phyloP scores from a whole-genome alignment of 2,888 invertebrate species.

The Drosophila quinaria region DNA sequence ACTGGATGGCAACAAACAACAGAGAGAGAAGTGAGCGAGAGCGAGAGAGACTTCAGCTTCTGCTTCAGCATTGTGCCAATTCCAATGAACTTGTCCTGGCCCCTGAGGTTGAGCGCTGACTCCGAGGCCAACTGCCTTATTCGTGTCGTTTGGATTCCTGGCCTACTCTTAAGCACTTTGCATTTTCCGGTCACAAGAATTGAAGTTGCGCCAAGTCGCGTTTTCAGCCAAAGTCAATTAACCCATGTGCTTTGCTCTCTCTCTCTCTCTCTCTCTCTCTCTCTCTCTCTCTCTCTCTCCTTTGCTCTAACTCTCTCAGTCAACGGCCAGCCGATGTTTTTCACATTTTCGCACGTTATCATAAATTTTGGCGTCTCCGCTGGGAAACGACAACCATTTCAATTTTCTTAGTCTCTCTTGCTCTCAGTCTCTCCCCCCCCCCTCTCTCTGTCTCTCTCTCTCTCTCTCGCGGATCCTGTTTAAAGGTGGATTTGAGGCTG shows the following conservation, averaged over 20 bases:
- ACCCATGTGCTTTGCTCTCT: slow-evolving; percentile 24
- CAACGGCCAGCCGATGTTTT: slow-evolving; percentile 41
- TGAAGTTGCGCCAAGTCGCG: slow-evolving; percentile 64
- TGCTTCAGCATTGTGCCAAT: slow-evolving; percentile 66
- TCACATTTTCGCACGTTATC: slow-evolving; percentile 67
- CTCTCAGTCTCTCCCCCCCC: slow-evolving; percentile 4
- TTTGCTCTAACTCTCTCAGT: background rate
- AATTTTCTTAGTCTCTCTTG: slow-evolving; percentile 63
- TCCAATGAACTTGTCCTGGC: slow-evolving; percentile 69
- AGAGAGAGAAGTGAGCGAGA: too few relatives aligned
- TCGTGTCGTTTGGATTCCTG: slow-evolving; percentile 16
- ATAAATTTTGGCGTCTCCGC: slow-evolving; percentile 63
- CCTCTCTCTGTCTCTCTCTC: slow-evolving; percentile 11
- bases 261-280: background rate
- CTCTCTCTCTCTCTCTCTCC: background rate
- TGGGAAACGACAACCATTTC: slow-evolving; percentile 57
- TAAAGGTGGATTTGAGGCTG: slow-evolving; percentile 40
- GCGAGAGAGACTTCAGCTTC: slow-evolving; percentile 17
- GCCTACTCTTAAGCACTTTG: slow-evolving; percentile 51
- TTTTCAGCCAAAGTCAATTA: slow-evolving; percentile 61
- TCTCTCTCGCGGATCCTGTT: slow-evolving; percentile 45
- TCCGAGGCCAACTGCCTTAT: slow-evolving; percentile 15
- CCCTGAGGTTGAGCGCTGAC: slow-evolving; percentile 28
- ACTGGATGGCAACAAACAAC: slow-evolving; percentile 60
- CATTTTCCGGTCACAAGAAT: slow-evolving; percentile 54